These are phyloP conservation scores for Henicopernis longicauda DNA, from an alignment of 2,113 vertebrate species.

Conservation along the genomic window DNA sequence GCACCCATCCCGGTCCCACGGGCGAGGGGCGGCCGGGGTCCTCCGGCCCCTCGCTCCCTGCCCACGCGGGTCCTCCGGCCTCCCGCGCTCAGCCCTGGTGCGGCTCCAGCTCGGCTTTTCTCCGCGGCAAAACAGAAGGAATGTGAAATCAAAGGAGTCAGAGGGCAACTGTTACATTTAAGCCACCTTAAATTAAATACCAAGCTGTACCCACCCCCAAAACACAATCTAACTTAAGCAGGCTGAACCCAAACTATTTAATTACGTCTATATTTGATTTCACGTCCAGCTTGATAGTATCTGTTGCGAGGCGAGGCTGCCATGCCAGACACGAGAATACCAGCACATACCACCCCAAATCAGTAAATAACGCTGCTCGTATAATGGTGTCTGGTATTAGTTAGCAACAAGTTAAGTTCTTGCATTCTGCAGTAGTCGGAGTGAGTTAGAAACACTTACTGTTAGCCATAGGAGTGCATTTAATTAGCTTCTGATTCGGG, in stretches of 20 bases:
- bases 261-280: neutral
- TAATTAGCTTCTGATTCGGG: conserved; percentile 60
- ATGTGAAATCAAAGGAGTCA: neutral
- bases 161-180: neutral
- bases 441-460: conserved; percentile 17
- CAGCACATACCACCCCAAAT: conserved; percentile 21
- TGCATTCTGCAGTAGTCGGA: conserved; percentile 12
- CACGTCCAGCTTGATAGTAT: neutral
- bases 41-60: neutral
- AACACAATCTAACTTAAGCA: neutral
- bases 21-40: neutral
- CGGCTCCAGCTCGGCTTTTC: neutral
- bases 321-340: neutral
- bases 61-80: neutral
- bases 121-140: neutral
- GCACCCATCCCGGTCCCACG: rapidly evolving
- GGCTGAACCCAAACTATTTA: neutral
- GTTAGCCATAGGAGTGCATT: conserved; percentile 57
- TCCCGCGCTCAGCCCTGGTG: neutral
- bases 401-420: conserved; percentile 40
- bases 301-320: neutral
- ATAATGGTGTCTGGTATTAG: conserved; percentile 31
- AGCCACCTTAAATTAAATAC: conserved; percentile 29
- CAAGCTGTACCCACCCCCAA: neutral
- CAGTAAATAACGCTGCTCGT: neutral